Evolutionary conservation across 2,113 vertebrate genomes (phyloP), one percentile per base, ranked within the genome.

Genomic region (Onychostoma macrolepis): DNA sequence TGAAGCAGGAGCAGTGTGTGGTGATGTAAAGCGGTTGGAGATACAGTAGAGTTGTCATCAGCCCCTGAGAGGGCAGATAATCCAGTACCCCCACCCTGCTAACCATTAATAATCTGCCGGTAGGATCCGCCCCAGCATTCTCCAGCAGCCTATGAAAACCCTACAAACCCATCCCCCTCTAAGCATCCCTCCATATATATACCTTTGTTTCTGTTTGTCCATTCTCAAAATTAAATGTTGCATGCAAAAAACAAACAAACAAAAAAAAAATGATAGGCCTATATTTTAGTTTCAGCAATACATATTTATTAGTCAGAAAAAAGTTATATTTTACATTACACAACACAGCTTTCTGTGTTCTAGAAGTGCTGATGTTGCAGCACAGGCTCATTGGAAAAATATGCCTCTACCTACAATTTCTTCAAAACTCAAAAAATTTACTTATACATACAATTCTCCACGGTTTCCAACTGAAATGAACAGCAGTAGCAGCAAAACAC

Each of bases 1-100:
- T 30, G 43, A 77, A 77, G 19, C 33, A 36, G 53, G 79, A 80
- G 41, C 80, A 82, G 80, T 24, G 80, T 83, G 80, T 69, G n/a
- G 63, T n/a, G 28, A 48, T 83, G 80, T 83, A 33, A 67, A 69
- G 26, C 5, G 0, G 26, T 63, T 30, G 80, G 56, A 65, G 76
- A 53, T 78, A 21, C 26, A 78, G 13, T 15, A 76, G 11, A 45
- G 38, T 76, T n/a, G n/a, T 45, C 36, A 28, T 69, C 26, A 83
- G 13, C 17, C 41, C 63, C 38, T 69, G 80, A 83, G 80, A 69
- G 43, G 38, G 36, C 24, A 65, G 56, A 65, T 81, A 65, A 45
- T 67, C 80, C 65, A 53, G 45, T 78, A 50, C 76, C 76, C 75
- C 41, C 80, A 48, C 43, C 80, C 38, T 65, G 56, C 26, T 24